Conservation (phyloP, 2,113 vertebrate species). For the Anarrhichthys ocellatus region DNA sequence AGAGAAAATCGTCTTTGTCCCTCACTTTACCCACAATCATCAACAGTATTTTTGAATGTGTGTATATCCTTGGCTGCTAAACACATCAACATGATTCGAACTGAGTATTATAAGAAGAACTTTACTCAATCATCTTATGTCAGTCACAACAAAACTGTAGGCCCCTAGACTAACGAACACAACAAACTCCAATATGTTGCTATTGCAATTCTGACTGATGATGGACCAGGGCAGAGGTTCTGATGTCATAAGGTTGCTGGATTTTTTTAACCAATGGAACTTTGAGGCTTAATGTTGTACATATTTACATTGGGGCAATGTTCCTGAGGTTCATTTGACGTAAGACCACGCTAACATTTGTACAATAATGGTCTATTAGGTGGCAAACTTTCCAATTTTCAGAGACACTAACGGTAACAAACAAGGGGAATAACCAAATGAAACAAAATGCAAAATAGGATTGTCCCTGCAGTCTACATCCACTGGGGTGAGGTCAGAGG, state of each 20-base stretch:
- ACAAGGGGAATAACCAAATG: not conserved
- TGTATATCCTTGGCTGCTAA: not conserved
- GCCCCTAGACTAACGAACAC: no score
- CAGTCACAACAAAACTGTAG: no score
- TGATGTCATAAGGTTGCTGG: not conserved
- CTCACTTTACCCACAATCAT: not conserved
- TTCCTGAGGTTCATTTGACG: not conserved
- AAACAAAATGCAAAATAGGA: not conserved
- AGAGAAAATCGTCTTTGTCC: not conserved
- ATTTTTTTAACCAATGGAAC: not conserved
- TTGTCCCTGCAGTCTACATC: not conserved
- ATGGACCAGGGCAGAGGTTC: no score
- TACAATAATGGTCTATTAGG: not conserved
- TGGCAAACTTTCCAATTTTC: not conserved
- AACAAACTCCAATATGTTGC: no score
- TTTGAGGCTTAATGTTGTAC: not conserved
- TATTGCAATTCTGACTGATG: no score
- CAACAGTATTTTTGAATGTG: not conserved
- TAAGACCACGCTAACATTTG: not conserved
- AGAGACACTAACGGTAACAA: not conserved
- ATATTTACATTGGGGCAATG: not conserved
- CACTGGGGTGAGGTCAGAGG: not conserved
- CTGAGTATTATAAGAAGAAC: not conserved
- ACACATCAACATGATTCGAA: not conserved
- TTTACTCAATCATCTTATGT: not conserved